Percentiles rank a stretch among this genome's conserved stretches.
These are phyloP conservation scores for Andinoacara biseriatus DNA, from an alignment of 2,113 vertebrate species.

Conservation along the genomic window DNA sequence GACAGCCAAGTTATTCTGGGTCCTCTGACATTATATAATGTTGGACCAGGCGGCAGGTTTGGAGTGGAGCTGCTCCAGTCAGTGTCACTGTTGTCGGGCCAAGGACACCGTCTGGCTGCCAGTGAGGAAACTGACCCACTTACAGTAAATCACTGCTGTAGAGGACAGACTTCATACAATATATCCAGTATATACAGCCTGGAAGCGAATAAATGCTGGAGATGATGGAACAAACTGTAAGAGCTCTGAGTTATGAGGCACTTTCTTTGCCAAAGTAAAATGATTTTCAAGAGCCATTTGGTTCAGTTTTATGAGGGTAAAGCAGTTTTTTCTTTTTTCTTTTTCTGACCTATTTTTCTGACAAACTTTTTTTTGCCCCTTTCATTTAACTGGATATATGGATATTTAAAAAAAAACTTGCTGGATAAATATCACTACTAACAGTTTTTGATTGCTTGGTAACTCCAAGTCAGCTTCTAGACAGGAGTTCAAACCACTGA, in stretches of 20 bases:
- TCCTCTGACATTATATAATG: slow-evolving; percentile 42
- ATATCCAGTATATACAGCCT: slow-evolving; percentile 1
- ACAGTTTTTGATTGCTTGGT: neutral
- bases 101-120: slow-evolving; percentile 60
- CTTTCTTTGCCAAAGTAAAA: neutral
- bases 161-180: slow-evolving; percentile 26
- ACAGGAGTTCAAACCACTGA: neutral
- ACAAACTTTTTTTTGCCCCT: neutral
- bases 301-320: neutral
- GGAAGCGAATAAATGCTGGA: neutral
- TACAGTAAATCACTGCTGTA: slow-evolving; percentile 35
- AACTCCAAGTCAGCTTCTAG: neutral
- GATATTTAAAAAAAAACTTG: too few species aligned
- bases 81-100: slow-evolving; percentile 56
- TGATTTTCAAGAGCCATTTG: neutral
- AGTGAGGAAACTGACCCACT: slow-evolving; percentile 64
- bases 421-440: too few species aligned
- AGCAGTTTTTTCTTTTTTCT: neutral
- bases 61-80: slow-evolving; percentile 51
- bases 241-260: slow-evolving; percentile 4
- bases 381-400: neutral
- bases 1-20: slow-evolving; percentile 51
- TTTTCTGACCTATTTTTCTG: neutral
- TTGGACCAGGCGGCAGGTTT: slow-evolving; percentile 36
- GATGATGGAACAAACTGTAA: neutral